Evolutionary conservation across 2,797 vertebrate species (phyloP).

Genomic region (Cichlasoma orientale): DNA sequence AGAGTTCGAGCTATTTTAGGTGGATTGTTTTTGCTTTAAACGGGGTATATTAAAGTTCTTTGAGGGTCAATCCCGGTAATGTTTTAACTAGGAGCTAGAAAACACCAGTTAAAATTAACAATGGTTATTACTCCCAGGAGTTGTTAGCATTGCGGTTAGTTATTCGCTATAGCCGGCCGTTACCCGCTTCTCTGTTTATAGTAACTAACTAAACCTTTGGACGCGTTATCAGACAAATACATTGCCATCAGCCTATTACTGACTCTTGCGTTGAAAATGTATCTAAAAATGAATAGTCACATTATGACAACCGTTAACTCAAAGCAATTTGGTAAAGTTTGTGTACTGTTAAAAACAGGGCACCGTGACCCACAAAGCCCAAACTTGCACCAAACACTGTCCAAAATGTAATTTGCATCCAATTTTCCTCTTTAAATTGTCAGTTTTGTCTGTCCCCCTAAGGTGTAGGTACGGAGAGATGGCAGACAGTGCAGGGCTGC

Average conservation of each 20-base stretch:
- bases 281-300: neutral
- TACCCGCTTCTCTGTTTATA: neutral
- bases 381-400: neutral
- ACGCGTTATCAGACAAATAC: neutral
- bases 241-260: neutral
- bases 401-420: neutral
- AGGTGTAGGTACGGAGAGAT: constrained; percentile 66
- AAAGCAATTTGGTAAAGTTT: neutral
- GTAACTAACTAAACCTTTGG: neutral
- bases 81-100: rapidly evolving
- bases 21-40: neutral
- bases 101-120: neutral
- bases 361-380: too few species aligned
- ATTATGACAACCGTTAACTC: neutral
- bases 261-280: neutral
- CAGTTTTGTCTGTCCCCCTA: neutral
- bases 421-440: neutral
- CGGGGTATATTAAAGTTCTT: rapidly evolving
- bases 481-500: constrained; percentile 87
- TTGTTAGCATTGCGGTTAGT: neutral
- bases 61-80: rapidly evolving
- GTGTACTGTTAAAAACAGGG: neutral
- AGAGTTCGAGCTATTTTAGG: neutral
- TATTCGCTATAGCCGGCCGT: neutral
- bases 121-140: neutral